phyloP scores from a whole-genome alignment of 2,113 vertebrate species.

The Peromyscus polionotus region DNA sequence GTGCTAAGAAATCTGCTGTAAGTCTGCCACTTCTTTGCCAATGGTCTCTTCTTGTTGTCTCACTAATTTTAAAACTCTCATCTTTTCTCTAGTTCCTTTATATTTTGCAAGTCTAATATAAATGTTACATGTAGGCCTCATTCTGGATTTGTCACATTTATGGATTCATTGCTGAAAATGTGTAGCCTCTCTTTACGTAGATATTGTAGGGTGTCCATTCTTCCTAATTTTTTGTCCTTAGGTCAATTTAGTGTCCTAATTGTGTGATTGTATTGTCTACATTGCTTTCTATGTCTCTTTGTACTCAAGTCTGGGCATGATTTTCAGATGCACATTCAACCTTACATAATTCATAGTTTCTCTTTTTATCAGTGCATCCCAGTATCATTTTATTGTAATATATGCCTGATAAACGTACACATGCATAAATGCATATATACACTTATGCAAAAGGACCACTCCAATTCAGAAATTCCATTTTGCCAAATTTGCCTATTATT shows the following conservation, averaged over 20 bases:
- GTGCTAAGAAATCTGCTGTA: neutral
- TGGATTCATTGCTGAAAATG: constrained; percentile 16
- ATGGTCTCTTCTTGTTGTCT: neutral
- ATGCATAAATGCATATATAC: neutral
- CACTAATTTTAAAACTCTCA: neutral
- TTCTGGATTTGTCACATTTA: neutral
- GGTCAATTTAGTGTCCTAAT: neutral
- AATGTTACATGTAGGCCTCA: neutral
- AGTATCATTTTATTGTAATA: neutral
- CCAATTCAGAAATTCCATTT: neutral
- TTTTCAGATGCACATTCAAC: constrained; percentile 2
- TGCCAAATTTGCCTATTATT: neutral
- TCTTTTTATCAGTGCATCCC: neutral
- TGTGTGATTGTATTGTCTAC: neutral
- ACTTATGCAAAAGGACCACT: neutral
- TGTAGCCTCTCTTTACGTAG: neutral
- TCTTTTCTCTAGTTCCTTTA: neutral
- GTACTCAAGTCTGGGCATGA: neutral
- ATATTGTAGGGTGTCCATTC: neutral
- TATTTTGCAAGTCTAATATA: neutral
- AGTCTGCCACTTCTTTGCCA: neutral
- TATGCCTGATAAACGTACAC: neutral
- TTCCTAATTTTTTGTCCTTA: neutral
- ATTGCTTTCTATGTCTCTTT: neutral
- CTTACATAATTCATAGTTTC: neutral